Conservation (phyloP, 1,140 invertebrate species). For the Zaprionus tsacasi region DNA sequence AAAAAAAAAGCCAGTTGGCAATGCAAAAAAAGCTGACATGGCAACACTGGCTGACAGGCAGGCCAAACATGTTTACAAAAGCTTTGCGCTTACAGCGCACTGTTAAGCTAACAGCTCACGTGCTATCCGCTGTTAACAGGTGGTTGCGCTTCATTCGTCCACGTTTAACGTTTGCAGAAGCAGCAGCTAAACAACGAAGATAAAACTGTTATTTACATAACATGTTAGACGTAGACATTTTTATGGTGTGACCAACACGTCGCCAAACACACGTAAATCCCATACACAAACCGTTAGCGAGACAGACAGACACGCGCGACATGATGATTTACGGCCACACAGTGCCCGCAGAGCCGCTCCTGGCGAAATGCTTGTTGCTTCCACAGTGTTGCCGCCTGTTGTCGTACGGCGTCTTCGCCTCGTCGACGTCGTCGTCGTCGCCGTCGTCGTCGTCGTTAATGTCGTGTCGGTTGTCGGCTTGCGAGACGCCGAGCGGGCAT, state of each 20-base stretch:
- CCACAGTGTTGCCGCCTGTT: constrained; percentile 24
- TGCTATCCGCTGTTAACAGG: constrained; percentile 55
- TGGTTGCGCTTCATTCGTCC: constrained; percentile 51
- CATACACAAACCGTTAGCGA: constrained; percentile 4
- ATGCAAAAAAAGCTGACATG: too few species aligned
- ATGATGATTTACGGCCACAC: constrained; percentile 13
- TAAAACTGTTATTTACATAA: constrained; percentile 63
- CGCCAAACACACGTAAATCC: constrained; percentile 15
- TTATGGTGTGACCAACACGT: constrained; percentile 67
- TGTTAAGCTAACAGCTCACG: constrained; percentile 46
- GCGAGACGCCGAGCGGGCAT: constrained; percentile 46
- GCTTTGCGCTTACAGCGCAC: constrained; percentile 34
- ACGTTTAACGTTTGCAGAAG: constrained; percentile 35
- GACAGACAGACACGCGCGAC: not conserved
- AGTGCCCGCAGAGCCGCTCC: constrained; percentile 37
- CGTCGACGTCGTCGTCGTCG: constrained; percentile 44
- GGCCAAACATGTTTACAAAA: constrained; percentile 17
- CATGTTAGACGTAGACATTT: constrained; percentile 53
- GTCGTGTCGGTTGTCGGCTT: constrained; percentile 39
- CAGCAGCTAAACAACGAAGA: constrained; percentile 35
- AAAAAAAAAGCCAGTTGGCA: too few species aligned
- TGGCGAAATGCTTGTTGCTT: constrained; percentile 51
- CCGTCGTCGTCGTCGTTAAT: constrained; percentile 12
- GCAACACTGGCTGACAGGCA: too few species aligned
- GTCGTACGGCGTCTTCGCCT: constrained; percentile 30